Base-by-base conservation (phyloP, 2,888 invertebrate species). In the Acronicta alni region DNA sequence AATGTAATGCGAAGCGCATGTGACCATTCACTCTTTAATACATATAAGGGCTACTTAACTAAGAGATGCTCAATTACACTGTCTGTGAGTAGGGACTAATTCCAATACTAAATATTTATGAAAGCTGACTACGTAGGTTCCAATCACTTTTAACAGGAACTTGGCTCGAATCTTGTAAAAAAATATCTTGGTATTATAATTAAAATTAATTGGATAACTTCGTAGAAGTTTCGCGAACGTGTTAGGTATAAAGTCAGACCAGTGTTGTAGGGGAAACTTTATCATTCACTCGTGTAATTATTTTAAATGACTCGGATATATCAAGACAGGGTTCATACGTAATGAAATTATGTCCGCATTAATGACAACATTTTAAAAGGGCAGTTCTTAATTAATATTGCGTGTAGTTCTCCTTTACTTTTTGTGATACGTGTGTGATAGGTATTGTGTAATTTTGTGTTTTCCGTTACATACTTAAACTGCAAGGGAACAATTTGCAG, bases 321-420 rank as follows among this genome's bases (percentile, higher is more conserved):
- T n/a, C 71, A 58, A 58, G 45, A 69, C 66, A 46, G 57, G 60
- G 57, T 69, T 72, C 56, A 60, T 57, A 62, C 51, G 52, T 48
- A 55, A 68, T 61, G 51, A 58, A 57, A 49, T 66, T 45, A 55
- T 53, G 30, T 65, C 44, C 30, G 46, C 37, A 54, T 41, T 54
- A 57, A 48, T 53, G 42, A 61, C 45, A 61, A 57, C 37, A 43
- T 57, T 60, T 60, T 52, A 48, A 66, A 67, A 72, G 57, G 47
- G 70, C 58, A 62, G 39, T 48, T 57, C 45, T 70, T 70, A 59
- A 65, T 72, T 56, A 70, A 53, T 39, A 48, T 42, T 32, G 37
- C 42, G 8, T 20, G 6, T 23, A 39, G 15, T 35, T 51, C n/a
- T 23, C 35, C 43, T 54, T 51, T 55, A 46, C 35, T 39, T 54